phyloP scores from a whole-genome alignment of 1,140 invertebrate species.

The Reticulitermes speratus region DNA sequence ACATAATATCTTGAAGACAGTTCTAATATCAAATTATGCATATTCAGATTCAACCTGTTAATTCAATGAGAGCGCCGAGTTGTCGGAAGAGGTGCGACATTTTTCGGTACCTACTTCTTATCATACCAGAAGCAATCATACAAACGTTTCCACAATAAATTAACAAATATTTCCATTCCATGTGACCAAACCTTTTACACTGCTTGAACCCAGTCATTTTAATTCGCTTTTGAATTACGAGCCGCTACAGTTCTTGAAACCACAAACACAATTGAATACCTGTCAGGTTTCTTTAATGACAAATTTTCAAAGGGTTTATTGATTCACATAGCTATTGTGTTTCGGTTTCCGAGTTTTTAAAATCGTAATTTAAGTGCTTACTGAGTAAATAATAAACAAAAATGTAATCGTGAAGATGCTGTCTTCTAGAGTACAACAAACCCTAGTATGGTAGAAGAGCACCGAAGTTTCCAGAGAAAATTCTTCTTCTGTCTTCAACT shows the following conservation, averaged over 20 bases:
- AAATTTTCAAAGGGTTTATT: constrained; percentile 18
- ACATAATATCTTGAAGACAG: no score
- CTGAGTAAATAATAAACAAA: background rate
- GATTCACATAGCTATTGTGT: background rate
- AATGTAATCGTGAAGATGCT: no score
- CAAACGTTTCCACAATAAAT: background rate
- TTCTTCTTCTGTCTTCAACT: no score
- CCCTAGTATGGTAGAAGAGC: no score
- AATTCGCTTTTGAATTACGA: constrained; percentile 9
- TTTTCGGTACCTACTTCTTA: no score
- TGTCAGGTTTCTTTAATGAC: constrained; percentile 12
- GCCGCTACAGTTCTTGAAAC: background rate
- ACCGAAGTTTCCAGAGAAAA: no score
- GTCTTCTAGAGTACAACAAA: no score
- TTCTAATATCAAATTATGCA: no score
- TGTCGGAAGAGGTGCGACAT: no score
- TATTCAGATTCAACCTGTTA: no score
- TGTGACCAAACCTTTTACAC: background rate
- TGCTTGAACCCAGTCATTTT: background rate
- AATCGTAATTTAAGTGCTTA: background rate
- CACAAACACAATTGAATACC: constrained; percentile 16
- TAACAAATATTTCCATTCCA: background rate
- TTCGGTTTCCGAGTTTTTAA: background rate
- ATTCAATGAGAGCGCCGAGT: no score
- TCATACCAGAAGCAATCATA: no score